Percentiles rank a stretch among this genome's conserved stretches.
Evolutionary conservation across 2,888 invertebrate genomes (phyloP).

Genomic region (Catonia carolina): DNA sequence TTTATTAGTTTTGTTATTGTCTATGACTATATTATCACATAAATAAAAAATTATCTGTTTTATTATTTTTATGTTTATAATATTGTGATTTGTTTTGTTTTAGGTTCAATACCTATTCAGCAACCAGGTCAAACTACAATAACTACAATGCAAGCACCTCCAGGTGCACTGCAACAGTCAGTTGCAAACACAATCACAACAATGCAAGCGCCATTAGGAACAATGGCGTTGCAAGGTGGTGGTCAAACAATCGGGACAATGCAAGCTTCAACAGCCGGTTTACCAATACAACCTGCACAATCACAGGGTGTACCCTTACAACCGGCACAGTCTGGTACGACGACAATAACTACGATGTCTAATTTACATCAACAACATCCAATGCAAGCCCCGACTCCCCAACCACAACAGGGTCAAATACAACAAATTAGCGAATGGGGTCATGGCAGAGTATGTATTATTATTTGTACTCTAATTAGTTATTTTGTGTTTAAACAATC

Average conservation of each 20-base stretch:
- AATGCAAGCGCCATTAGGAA: constrained; percentile 31
- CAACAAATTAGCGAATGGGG: constrained; percentile 56
- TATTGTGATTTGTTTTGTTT: not conserved
- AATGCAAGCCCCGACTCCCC: constrained; percentile 37
- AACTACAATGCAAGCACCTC: constrained; percentile 21
- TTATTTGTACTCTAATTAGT: not conserved
- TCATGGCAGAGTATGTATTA: constrained; percentile 50
- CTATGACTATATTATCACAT: too few species aligned
- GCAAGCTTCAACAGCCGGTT: constrained; percentile 25
- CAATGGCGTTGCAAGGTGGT: constrained; percentile 25
- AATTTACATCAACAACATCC: constrained; percentile 52
- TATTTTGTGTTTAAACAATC: not conserved
- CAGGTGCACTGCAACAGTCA: constrained; percentile 20
- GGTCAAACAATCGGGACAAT: constrained; percentile 12
- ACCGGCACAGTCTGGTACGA: constrained; percentile 42
- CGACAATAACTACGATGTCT: constrained; percentile 68
- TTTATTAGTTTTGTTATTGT: too few species aligned
- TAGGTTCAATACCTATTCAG: constrained; percentile 25
- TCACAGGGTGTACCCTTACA: constrained; percentile 6
- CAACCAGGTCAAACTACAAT: constrained; percentile 25
- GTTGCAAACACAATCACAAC: constrained; percentile 29
- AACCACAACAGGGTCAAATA: constrained; percentile 35
- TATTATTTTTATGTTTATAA: too few species aligned
- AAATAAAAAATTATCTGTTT: too few species aligned
- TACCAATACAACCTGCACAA: constrained; percentile 25